These are phyloP conservation scores for Microctonus brassicae DNA, from an alignment of 2,888 invertebrate species.

Conservation along the genomic window DNA sequence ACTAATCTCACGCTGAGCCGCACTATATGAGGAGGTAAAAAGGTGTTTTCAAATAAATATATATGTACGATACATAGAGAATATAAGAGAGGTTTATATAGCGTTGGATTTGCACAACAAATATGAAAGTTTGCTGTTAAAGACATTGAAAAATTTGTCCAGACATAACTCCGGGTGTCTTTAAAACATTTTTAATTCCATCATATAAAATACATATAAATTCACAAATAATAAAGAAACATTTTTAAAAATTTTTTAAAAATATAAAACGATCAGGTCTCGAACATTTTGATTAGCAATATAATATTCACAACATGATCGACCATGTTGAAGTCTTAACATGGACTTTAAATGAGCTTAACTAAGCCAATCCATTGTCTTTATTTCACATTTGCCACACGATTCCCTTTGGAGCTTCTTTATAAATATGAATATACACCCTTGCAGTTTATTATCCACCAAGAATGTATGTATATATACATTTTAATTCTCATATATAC, in stretches of 20 bases:
- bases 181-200: background rate
- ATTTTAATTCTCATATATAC: background rate
- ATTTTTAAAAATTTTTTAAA: background rate
- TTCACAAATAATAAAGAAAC: background rate
- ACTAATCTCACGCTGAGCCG: conserved; percentile 51
- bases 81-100: background rate
- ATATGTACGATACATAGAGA: conserved; percentile 36
- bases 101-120: conserved; percentile 23
- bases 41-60: conserved; percentile 44
- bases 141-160: conserved; percentile 2
- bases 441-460: background rate
- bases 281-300: background rate
- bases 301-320: background rate
- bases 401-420: conserved; percentile 52
- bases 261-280: background rate
- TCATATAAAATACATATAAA: too few relatives aligned
- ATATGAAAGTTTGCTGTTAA: background rate
- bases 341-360: conserved; percentile 43
- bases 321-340: conserved; percentile 43
- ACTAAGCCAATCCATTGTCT: conserved; percentile 51
- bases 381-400: conserved; percentile 54
- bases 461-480: background rate
- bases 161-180: background rate
- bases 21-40: conserved; percentile 39
- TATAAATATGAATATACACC: conserved; percentile 27